A percentile compares a stretch with the other conserved stretches of the same genome.
Evolutionary conservation across 2,797 vertebrate genomes (phyloP).

Genomic region (Muscicapa comitata): DNA sequence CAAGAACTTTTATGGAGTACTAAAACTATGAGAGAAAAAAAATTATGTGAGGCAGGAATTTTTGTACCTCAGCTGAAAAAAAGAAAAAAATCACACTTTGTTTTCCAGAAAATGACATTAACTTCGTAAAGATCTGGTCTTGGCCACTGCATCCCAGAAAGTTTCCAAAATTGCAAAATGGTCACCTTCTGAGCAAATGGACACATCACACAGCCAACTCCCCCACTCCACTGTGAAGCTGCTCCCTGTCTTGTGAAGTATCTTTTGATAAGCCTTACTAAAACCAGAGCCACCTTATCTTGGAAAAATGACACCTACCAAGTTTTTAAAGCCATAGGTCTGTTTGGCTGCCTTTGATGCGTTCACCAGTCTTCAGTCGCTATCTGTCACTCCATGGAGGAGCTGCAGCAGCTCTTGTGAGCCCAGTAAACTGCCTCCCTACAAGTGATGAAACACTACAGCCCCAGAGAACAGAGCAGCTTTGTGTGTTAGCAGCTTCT

Average conservation of each 20-base stretch:
- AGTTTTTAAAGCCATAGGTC: background rate
- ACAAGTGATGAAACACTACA: background rate
- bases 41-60: background rate
- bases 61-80: background rate
- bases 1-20: background rate
- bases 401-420: background rate
- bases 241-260: background rate
- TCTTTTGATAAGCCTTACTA: conserved; percentile 12
- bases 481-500: background rate
- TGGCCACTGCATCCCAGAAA: background rate
- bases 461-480: background rate
- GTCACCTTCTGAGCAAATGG: background rate
- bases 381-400: background rate
- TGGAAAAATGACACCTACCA: conserved; percentile 42
- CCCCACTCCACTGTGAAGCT: background rate
- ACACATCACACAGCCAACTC: background rate
- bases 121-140: background rate
- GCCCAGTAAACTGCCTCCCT: background rate
- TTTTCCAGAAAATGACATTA: background rate
- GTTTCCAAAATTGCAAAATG: conserved; percentile 54
- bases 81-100: background rate
- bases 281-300: conserved; percentile 57
- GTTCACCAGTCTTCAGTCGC: background rate
- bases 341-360: conserved; percentile 6
- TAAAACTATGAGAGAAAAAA: background rate